phyloP scores from a whole-genome alignment of 2,797 vertebrate species.

The Apogon talboti region DNA sequence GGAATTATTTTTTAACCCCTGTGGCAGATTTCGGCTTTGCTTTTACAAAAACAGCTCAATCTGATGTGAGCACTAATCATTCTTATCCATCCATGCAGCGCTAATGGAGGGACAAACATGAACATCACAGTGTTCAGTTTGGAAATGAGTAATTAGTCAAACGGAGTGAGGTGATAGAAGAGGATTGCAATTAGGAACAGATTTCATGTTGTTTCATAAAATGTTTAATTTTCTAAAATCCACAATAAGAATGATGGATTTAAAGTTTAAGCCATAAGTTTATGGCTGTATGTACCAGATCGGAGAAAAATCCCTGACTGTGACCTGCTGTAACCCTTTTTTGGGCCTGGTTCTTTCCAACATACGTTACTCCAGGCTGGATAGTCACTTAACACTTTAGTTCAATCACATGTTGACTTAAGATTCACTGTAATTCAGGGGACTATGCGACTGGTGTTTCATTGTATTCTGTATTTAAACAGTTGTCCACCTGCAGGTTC shows the following conservation, averaged over 20 bases:
- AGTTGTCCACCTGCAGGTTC: conserved; percentile 46
- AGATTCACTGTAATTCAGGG: conserved; percentile 16
- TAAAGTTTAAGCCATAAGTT: conserved; percentile 6
- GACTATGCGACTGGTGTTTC: conserved; percentile 3
- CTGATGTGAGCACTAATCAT: conserved; percentile 54
- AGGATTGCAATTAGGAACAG: conserved; percentile 38
- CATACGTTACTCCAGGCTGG: conserved; percentile 2
- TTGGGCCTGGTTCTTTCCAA: conserved; percentile 3
- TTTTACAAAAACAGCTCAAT: conserved; percentile 44
- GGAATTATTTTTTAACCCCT: conserved; percentile 50
- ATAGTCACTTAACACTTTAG: conserved; percentile 14
- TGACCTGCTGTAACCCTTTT: conserved; percentile 21
- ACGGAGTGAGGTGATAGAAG: conserved; percentile 25
- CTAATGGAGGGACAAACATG: conserved; percentile 56
- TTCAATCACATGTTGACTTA: conserved; percentile 30
- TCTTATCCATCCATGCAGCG: conserved; percentile 52
- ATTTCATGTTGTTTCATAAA: conserved; percentile 30
- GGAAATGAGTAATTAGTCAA: conserved; percentile 62
- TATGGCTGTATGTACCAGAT: not conserved
- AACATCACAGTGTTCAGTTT: conserved; percentile 26
- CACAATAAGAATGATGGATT: conserved; percentile 14
- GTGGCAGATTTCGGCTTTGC: conserved; percentile 35
- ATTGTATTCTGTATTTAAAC: conserved; percentile 49
- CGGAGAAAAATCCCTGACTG: conserved; percentile 12
- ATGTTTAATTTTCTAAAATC: conserved; percentile 16